Percentiles rank a stretch among this genome's conserved stretches.
Evolutionary conservation across 2,888 invertebrate genomes (phyloP).

Genomic region (Pammene fasciana): DNA sequence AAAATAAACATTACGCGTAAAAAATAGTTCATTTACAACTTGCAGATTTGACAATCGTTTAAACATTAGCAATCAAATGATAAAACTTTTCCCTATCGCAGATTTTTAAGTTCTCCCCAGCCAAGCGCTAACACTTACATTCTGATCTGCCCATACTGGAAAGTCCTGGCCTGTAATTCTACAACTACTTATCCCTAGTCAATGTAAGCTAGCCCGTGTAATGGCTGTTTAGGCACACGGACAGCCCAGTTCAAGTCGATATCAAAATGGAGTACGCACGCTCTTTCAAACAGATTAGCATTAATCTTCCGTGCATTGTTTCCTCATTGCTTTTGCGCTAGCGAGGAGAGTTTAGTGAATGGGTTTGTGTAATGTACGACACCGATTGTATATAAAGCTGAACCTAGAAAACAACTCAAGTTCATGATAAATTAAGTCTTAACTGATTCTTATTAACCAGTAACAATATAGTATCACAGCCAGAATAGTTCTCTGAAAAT

Average conservation of each 20-base stretch:
- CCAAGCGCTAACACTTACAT: conserved; percentile 2
- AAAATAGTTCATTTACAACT: too few species aligned
- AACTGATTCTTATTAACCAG: too few species aligned
- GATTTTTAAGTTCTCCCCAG: background rate
- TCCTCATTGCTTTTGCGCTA: conserved; percentile 39
- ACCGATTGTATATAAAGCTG: background rate
- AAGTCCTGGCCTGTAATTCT: conserved; percentile 28
- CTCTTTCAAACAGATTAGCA: conserved; percentile 39
- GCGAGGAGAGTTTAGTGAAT: conserved; percentile 32
- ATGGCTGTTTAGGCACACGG: conserved; percentile 42
- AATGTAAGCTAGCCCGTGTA: conserved; percentile 49
- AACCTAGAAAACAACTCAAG: background rate
- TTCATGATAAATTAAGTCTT: background rate
- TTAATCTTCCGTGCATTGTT: conserved; percentile 37
- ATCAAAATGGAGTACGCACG: conserved; percentile 43
- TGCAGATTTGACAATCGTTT: too few species aligned
- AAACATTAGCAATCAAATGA: too few species aligned
- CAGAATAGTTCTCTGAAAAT: too few species aligned
- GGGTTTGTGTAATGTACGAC: conserved; percentile 23
- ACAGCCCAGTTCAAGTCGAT: conserved; percentile 36
- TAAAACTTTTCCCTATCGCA: background rate
- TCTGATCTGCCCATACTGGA: conserved; percentile 7
- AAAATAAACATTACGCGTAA: too few species aligned
- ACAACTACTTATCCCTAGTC: conserved; percentile 44
- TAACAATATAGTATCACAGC: too few species aligned